Percentiles rank a stretch among this genome's conserved stretches.
Evolutionary conservation across 1,140 invertebrate species (phyloP).

Genomic region (Magallana ariakensis): DNA sequence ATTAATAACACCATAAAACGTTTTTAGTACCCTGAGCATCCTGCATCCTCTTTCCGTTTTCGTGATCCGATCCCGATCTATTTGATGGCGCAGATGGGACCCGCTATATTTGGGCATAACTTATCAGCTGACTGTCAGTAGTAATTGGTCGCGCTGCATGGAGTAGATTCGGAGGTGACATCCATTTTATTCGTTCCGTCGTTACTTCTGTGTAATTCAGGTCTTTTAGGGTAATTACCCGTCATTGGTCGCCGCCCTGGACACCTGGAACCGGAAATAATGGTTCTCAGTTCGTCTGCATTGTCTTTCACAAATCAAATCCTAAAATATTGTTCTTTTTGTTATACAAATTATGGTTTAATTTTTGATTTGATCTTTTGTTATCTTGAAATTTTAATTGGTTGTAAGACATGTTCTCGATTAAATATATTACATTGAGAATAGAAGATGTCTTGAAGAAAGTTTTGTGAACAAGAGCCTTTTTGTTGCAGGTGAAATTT

Average conservation of each 20-base stretch:
- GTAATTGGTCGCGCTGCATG: conserved; percentile 51
- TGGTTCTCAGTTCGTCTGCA: background rate
- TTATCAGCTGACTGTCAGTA: conserved; percentile 47
- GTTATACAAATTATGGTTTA: no score
- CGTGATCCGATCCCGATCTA: conserved; percentile 35
- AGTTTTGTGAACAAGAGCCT: no score
- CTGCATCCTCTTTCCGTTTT: conserved; percentile 23
- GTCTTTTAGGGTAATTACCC: conserved; percentile 43
- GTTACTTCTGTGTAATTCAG: conserved; percentile 37
- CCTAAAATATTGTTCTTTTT: no score
- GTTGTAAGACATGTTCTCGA: no score
- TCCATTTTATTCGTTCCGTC: conserved; percentile 34
- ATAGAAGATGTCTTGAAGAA: no score
- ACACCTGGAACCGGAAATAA: conserved; percentile 41
- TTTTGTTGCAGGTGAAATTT: no score
- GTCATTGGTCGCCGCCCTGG: conserved; percentile 35
- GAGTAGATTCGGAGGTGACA: conserved; percentile 45
- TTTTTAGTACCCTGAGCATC: conserved; percentile 33
- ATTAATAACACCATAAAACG: conserved; percentile 32
- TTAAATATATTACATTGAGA: no score
- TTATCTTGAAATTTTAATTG: no score
- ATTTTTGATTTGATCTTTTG: no score
- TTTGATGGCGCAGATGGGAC: conserved; percentile 44
- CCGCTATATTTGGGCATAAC: conserved; percentile 39
- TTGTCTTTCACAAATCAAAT: conserved; percentile 31